phyloP scores from a whole-genome alignment of 2,888 invertebrate genomes.

The Philhelius pedissequus region DNA sequence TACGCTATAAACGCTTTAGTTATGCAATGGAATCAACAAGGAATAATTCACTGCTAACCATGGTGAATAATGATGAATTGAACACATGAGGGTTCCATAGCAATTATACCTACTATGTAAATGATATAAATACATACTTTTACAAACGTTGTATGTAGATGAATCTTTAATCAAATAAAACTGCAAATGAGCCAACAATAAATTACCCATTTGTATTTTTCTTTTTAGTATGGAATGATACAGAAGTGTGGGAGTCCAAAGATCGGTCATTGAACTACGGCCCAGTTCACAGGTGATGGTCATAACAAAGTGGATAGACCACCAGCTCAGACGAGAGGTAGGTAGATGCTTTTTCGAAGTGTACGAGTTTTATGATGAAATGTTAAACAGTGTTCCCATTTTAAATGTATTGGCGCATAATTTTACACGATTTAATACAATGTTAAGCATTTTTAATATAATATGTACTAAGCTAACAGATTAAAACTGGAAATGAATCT shows the following conservation, averaged over 20 bases:
- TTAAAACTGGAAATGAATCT: too few relatives aligned
- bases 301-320: neutral
- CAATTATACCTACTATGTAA: neutral
- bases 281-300: constrained; percentile 40
- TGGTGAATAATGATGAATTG: neutral
- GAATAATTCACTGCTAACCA: neutral
- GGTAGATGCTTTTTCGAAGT: too few relatives aligned
- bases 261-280: constrained; percentile 35
- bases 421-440: too few relatives aligned
- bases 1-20: constrained; percentile 2
- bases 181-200: neutral
- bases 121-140: neutral
- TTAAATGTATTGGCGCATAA: too few relatives aligned
- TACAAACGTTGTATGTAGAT: too few relatives aligned
- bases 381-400: neutral
- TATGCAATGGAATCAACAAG: constrained; percentile 35
- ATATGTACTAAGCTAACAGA: too few relatives aligned
- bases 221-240: neutral
- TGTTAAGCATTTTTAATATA: too few relatives aligned
- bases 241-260: constrained; percentile 22
- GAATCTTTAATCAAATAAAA: neutral
- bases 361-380: neutral
- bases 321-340: neutral
- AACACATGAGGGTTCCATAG: neutral
- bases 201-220: neutral